phyloP scores from a whole-genome alignment of 37 sponge, comb jelly and placozoan species.

The Diacarnus erythraeanus region DNA sequence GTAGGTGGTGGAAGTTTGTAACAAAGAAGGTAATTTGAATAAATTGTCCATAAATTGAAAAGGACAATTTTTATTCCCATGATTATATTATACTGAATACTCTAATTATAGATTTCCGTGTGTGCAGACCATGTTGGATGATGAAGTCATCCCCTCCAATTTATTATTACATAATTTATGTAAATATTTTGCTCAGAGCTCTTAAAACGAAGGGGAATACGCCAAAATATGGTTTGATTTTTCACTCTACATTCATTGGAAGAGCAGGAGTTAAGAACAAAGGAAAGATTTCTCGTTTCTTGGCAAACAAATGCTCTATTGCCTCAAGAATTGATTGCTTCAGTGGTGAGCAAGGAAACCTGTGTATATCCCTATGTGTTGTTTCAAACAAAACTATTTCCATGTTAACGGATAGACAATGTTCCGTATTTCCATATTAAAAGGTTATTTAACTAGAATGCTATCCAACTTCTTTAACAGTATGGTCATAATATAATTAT shows the following conservation, averaged over 20 bases:
- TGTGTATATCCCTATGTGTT: not conserved
- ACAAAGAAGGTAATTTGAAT: no score
- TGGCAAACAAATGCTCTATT: constrained; percentile 99
- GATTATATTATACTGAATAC: no score
- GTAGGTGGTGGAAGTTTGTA: no score
- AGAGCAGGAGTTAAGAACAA: constrained; percentile 96
- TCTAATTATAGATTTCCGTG: no score
- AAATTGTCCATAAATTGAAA: no score
- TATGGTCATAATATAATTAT: no score
- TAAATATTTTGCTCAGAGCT: constrained; percentile 89
- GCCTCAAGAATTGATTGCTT: constrained; percentile 97
- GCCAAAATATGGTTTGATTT: constrained; percentile 98
- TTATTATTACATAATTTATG: no score
- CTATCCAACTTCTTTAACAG: no score
- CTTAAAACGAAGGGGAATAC: constrained; percentile 98
- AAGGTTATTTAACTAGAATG: no score
- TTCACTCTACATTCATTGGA: constrained; percentile 97
- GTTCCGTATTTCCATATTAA: not conserved
- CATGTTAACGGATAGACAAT: not conserved
- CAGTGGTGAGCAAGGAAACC: constrained; percentile 17
- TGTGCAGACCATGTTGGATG: no score
- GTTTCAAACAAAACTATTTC: not conserved
- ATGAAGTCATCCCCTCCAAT: no score
- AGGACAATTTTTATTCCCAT: no score
- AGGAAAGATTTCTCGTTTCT: constrained; percentile 93